Evolutionary conservation across 2,113 vertebrate genomes (phyloP), one percentile per base, ranked within the genome.

Genomic region (Tamias sibiricus): DNA sequence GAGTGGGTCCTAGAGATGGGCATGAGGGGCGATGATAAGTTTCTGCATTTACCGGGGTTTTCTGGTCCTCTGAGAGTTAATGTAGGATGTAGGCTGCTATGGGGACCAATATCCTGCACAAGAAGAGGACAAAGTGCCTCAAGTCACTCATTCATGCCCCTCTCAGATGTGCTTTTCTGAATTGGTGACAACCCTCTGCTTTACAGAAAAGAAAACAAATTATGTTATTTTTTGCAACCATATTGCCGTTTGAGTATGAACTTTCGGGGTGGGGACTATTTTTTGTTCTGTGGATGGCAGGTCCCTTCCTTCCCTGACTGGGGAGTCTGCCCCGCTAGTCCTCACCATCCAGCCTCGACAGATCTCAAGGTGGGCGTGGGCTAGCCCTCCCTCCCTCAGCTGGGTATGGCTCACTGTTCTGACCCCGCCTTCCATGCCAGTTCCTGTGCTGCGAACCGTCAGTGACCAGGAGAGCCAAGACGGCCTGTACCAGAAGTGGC

Each of bases 391-490:
- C 11, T 62, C 32, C 49, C n/a, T 72, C n/a, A 13, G 90, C 59
- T 35, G 20, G 79, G 54, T 59, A 37, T 57, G 90, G 71, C 87
- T 10, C 2, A 72, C 69, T 83, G 13, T 87, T 91, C 66, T 77
- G 87, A 95, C 57, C 80, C 68, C 94, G n/a, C 47, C 30, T 95
- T 85, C 66, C 2, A 4, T 86, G 47, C 66, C 93, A 99, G 99
- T 99, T 97, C 98, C 99, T 11, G 98, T 99, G 85, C 88, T 99
- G 83, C 98, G 99, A 96, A 99, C 99, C 24, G 98, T 99, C 77
- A 98, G 99, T 37, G 99, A 99, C 97, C 99, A 99, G 98, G 99
- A 99, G 98, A 99, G 99, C 92, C 99, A 99, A 96, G 99, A 99
- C 0, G 99, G 99, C 44, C 98, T 99, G 83, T 99, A 99, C 96